These are phyloP conservation scores for Atherinosoma microstoma DNA, from an alignment of 2,797 vertebrate genomes.

Conservation along the genomic window DNA sequence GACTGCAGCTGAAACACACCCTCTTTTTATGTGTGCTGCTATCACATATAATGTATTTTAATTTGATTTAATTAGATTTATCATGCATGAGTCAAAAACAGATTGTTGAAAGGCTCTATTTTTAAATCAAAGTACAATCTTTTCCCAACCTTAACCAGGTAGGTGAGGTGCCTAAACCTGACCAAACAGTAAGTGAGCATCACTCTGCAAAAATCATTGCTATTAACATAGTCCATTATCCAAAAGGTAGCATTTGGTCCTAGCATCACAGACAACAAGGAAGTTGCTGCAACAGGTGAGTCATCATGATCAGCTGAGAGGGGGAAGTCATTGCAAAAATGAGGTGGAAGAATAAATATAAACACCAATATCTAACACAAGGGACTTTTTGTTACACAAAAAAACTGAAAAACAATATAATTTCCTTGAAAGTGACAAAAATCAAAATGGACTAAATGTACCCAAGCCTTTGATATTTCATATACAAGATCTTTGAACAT, in stretches of 20 bases:
- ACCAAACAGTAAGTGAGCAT: neutral
- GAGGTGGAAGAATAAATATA: neutral
- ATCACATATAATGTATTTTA: constrained; percentile 15
- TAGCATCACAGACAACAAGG: neutral
- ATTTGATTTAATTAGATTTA: neutral
- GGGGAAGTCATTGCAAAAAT: neutral
- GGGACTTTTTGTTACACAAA: too few species aligned
- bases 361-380: neutral
- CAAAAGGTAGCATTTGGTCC: neutral
- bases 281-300: neutral
- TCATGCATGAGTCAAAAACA: neutral
- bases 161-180: neutral
- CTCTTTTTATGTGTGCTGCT: constrained; percentile 34
- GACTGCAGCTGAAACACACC: constrained; percentile 21
- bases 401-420: too few species aligned
- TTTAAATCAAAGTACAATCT: constrained; percentile 2
- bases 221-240: neutral
- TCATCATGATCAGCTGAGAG: neutral
- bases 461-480: too few species aligned
- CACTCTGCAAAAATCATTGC: neutral
- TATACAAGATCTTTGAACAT: too few species aligned
- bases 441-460: too few species aligned
- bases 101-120: neutral
- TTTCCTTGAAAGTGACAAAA: too few species aligned
- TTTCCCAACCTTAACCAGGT: neutral